phyloP scores from a whole-genome alignment of 2,888 invertebrate genomes.

The Coelinius sp. region DNA sequence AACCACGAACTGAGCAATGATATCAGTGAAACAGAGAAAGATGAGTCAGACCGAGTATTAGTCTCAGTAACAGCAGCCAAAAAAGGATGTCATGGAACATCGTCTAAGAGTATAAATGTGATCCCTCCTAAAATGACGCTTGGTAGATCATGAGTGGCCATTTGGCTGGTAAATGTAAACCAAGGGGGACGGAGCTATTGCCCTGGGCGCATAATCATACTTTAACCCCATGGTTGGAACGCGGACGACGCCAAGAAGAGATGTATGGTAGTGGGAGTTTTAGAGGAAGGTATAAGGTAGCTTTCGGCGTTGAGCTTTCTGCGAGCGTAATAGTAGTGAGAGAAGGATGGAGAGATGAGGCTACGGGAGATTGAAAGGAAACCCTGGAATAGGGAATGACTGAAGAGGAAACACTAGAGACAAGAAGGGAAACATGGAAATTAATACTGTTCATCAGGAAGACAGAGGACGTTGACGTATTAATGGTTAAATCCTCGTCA shows the following conservation, averaged over 20 bases:
- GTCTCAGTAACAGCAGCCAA: neutral
- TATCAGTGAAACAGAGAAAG: neutral
- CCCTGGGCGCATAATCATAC: constrained; percentile 58
- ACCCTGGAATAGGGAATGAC: neutral
- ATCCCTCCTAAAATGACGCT: constrained; percentile 50
- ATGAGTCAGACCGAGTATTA: neutral
- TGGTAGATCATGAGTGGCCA: constrained; percentile 57
- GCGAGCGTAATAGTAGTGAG: neutral
- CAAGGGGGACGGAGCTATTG: constrained; percentile 54
- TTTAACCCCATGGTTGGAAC: constrained; percentile 48
- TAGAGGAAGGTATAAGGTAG: constrained; percentile 2
- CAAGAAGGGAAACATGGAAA: neutral
- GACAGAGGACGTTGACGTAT: constrained; percentile 15
- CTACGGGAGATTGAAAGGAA: constrained; percentile 3
- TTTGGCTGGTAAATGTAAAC: constrained; percentile 60
- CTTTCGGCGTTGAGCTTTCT: constrained; percentile 7
- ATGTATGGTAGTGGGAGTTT: neutral
- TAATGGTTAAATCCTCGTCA: constrained; percentile 16
- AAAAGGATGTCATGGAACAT: constrained; percentile 12
- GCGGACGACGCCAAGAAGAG: constrained; percentile 47
- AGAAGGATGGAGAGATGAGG: neutral
- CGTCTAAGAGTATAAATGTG: constrained; percentile 6
- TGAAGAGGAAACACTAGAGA: constrained; percentile 8
- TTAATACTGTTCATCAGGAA: constrained; percentile 19
- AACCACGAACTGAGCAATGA: neutral